Evolutionary conservation across 1,140 invertebrate species (phyloP), one percentile per base, ranked within the genome.

Genomic region (Dolichoris vasculosae): DNA sequence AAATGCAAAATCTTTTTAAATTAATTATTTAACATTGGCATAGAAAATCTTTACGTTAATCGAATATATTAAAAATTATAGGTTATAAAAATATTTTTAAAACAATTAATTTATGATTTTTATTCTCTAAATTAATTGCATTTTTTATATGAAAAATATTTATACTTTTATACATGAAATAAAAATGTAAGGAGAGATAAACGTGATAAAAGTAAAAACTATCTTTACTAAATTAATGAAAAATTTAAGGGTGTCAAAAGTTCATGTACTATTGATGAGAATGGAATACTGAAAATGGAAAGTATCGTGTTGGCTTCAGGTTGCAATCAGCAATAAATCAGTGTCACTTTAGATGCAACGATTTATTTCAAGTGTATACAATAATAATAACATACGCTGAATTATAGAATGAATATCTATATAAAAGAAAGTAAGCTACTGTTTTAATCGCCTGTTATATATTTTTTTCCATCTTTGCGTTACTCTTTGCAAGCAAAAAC

Each of bases 281-380:
- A 71, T 55, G 35, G n/a, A 38, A 20, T 32, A 6, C 46, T 7
- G 67, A 13, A 76, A 73, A 40, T 83, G 71, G 82, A 75, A 83
- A 83, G 82, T 76, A 30, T 40, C 55, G 51, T 67, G 26, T 48
- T 8, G 59, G 55, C 43, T 48, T 69, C 40, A 32, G 63, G 35
- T 73, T 38, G 46, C 63, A 64, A 69, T 67, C 59, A n/a, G 48
- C 35, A 51, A 80, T 85, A 85, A 85, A 85, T 85, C 77, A 80
- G 67, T 32, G 23, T 30, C 48, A 79, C 64, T 84, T 84, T 76
- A 48, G 64, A 80, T 80, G 64, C 77, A 85, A 80, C 77, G 35
- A 63, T 85, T 84, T 85, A 85, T 80, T 80, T 80, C 38, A 85
- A 80, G n/a, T 43, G 35, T 55, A 59, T 71, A 73, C 64, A 71